Conservation (phyloP, 2,888 invertebrate species). For the Crocallis elinguaria region DNA sequence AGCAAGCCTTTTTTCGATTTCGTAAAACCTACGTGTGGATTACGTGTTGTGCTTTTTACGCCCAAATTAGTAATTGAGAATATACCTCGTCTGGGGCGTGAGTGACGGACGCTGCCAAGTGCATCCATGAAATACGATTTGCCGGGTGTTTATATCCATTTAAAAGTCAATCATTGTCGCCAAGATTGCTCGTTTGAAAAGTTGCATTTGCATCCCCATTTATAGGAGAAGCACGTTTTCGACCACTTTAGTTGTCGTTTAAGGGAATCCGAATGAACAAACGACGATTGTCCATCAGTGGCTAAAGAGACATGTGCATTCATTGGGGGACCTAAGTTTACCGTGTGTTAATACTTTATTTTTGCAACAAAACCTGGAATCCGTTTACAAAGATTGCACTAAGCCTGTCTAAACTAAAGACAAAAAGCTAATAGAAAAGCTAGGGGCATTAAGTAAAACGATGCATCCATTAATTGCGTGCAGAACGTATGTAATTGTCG, state of each 20-base stretch:
- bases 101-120: constrained; percentile 33
- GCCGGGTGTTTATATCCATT: constrained; percentile 60
- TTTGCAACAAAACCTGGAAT: neutral
- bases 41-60: constrained; percentile 47
- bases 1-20: constrained; percentile 50
- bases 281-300: constrained; percentile 49
- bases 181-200: constrained; percentile 59
- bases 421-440: too few relatives aligned
- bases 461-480: too few relatives aligned
- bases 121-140: constrained; percentile 52
- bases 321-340: constrained; percentile 3
- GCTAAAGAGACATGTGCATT: constrained; percentile 30
- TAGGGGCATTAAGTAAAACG: too few relatives aligned
- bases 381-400: neutral
- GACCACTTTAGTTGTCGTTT: constrained; percentile 66
- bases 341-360: neutral
- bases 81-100: constrained; percentile 47
- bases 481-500: neutral
- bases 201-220: constrained; percentile 65
- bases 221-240: constrained; percentile 61
- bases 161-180: constrained; percentile 78
- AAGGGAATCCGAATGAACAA: constrained; percentile 54
- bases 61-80: constrained; percentile 67
- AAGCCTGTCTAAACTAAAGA: neutral
- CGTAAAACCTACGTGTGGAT: neutral